phyloP scores from a whole-genome alignment of 2,888 invertebrate genomes.

The Ctenicera cuprea region DNA sequence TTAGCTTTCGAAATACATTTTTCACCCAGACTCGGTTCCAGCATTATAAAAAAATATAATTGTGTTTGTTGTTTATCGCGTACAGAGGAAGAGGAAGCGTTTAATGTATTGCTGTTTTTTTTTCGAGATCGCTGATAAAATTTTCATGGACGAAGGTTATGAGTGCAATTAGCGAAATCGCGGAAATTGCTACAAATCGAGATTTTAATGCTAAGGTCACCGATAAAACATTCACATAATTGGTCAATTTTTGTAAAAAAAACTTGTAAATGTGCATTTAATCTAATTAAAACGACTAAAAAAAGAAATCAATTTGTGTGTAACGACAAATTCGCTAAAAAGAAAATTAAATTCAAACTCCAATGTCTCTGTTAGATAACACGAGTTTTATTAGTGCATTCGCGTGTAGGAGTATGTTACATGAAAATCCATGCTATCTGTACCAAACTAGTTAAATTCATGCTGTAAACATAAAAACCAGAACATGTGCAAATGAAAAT shows the following conservation, averaged over 20 bases:
- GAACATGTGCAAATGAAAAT: not conserved
- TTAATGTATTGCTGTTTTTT: not conserved
- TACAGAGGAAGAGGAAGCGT: slow-evolving; percentile 3
- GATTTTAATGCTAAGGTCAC: too few relatives aligned
- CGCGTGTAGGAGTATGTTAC: slow-evolving; percentile 4
- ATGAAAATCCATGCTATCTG: not conserved
- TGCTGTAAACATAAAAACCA: slow-evolving; percentile 4
- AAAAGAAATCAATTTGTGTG: too few relatives aligned
- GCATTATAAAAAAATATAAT: not conserved
- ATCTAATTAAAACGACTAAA: too few relatives aligned
- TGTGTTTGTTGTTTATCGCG: not conserved
- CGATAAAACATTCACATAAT: too few relatives aligned
- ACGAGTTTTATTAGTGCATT: not conserved
- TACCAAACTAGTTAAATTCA: not conserved
- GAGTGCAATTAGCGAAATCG: not conserved
- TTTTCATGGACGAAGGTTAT: slow-evolving; percentile 9
- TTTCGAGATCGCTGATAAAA: slow-evolving; percentile 10
- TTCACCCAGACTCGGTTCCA: not conserved
- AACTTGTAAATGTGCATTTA: too few relatives aligned
- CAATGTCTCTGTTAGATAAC: not conserved
- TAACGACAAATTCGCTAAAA: not conserved
- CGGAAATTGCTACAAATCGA: slow-evolving; percentile 14
- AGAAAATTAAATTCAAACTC: not conserved
- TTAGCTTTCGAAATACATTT: slow-evolving; percentile 9
- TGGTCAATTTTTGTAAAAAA: too few relatives aligned